A percentile compares a stretch with the other conserved stretches of the same genome.
phyloP scores from a whole-genome alignment of 2,888 invertebrate species.

The Hydropsyche betteni region DNA sequence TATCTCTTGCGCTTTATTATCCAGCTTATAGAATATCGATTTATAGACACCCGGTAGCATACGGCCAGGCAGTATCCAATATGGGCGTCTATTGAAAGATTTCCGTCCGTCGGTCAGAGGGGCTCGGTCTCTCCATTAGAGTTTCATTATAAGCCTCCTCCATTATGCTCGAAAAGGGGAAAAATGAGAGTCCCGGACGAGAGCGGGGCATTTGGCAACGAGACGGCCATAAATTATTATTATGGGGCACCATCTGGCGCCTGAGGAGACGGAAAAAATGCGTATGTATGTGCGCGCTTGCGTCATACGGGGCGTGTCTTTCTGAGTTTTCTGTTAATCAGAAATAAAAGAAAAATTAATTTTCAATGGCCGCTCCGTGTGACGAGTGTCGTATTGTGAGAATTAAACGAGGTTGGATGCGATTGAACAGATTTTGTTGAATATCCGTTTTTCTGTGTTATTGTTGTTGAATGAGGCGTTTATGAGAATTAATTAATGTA shows the following conservation, averaged over 20 bases:
- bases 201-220: constrained; percentile 50
- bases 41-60: too few species aligned
- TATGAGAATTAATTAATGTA: too few species aligned
- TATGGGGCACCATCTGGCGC: constrained; percentile 49
- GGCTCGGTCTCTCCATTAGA: constrained; percentile 30
- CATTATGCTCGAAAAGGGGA: constrained; percentile 33
- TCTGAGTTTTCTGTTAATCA: background rate
- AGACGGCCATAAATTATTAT: constrained; percentile 47
- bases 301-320: constrained; percentile 1
- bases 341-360: too few species aligned
- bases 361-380: too few species aligned
- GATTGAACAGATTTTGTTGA: too few species aligned
- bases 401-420: too few species aligned
- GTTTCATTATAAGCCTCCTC: constrained; percentile 36
- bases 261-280: constrained; percentile 12
- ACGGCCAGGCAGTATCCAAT: too few species aligned
- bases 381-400: too few species aligned
- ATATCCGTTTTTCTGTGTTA: too few species aligned
- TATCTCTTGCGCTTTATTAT: too few species aligned
- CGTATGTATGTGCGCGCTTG: background rate
- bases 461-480: too few species aligned
- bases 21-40: too few species aligned
- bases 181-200: constrained; percentile 16
- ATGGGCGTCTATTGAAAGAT: constrained; percentile 14
- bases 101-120: constrained; percentile 14